These are phyloP conservation scores for Spongia lamella DNA, from an alignment of 37 sponge, comb jelly and placozoan genomes.

Conservation along the genomic window DNA sequence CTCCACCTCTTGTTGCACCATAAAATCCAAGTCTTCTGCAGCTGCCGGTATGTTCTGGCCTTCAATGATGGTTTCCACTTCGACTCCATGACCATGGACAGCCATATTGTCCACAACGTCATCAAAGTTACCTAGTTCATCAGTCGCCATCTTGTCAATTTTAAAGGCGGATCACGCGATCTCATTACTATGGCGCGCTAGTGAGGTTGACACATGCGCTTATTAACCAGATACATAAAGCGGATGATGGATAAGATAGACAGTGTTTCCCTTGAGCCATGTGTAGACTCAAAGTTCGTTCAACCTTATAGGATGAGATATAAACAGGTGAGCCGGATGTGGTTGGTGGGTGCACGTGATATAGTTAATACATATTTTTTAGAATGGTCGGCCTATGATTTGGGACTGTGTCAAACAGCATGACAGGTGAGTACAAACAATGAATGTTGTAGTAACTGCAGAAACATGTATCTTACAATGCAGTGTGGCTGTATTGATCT, in stretches of 20 bases:
- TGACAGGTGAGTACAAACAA: constrained; percentile 66
- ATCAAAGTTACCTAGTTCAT: constrained; percentile 60
- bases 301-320: constrained; percentile 80
- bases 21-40: constrained; percentile 72
- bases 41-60: constrained; percentile 49
- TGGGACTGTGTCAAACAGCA: constrained; percentile 91
- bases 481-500: constrained; percentile 84
- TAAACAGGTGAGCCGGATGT: constrained; percentile 62
- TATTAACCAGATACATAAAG: too few species aligned
- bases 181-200: too few species aligned
- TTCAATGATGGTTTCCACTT: constrained; percentile 79
- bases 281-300: constrained; percentile 67
- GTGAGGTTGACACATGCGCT: too few species aligned
- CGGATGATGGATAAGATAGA: constrained; percentile 67
- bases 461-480: background rate
- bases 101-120: constrained; percentile 60
- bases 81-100: constrained; percentile 59
- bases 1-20: constrained; percentile 87
- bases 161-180: too few species aligned
- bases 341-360: background rate
- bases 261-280: constrained; percentile 56
- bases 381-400: constrained; percentile 68
- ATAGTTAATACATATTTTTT: background rate
- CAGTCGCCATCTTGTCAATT: constrained; percentile 73
- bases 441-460: constrained; percentile 5